Conservation (phyloP, 2,888 invertebrate genomes). For the Pyrrhosoma nymphula region DNA sequence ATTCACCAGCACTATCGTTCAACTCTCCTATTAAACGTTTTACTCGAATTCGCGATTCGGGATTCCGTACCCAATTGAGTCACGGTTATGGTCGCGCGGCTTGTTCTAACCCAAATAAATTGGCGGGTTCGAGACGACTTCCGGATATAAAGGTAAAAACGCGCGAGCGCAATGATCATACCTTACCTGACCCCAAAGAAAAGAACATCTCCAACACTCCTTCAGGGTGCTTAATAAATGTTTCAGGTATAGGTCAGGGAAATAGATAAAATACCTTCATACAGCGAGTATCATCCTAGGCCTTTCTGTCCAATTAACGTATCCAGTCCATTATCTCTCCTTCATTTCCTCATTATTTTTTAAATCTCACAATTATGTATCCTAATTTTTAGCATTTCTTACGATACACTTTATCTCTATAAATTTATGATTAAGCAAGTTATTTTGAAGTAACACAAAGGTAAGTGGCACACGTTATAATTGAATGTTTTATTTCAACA, state of each 20-base stretch:
- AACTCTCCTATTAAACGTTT: conserved; percentile 13
- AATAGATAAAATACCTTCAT: not conserved
- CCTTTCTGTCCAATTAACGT: no score
- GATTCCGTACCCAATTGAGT: not conserved
- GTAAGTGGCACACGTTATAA: no score
- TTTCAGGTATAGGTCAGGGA: not conserved
- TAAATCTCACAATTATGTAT: no score
- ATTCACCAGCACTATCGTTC: not conserved
- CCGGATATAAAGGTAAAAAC: not conserved
- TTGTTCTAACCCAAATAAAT: conserved; percentile 7
- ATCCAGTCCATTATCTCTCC: no score
- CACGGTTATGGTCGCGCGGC: not conserved
- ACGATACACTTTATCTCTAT: no score
- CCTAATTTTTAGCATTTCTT: no score
- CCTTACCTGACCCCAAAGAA: not conserved
- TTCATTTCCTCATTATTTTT: no score
- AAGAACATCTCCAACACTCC: no score
- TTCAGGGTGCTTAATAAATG: not conserved
- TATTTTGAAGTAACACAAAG: no score
- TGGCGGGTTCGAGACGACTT: not conserved
- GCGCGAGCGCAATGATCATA: not conserved
- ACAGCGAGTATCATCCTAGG: no score
- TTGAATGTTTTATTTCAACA: no score
- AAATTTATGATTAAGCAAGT: no score
- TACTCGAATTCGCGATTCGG: not conserved